Percentiles rank a stretch among this genome's conserved stretches.
Evolutionary conservation across 2,797 vertebrate species (phyloP).

Genomic region (Ptychadena robeensis): DNA sequence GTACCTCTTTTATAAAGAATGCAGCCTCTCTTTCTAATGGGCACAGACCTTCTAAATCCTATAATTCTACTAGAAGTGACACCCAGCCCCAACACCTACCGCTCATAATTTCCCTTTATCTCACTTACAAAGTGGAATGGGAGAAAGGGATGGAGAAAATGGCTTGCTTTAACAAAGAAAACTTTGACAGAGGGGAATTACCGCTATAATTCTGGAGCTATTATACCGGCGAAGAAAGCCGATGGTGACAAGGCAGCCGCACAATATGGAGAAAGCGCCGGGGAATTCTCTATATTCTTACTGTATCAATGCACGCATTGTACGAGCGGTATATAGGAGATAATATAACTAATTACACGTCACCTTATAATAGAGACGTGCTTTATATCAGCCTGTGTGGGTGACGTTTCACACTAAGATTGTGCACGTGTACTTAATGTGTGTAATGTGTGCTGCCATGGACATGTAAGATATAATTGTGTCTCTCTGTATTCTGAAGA

Average conservation of each 20-base stretch:
- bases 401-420: not conserved
- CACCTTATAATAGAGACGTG: constrained; percentile 1
- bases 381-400: not conserved
- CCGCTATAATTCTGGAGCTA: constrained; percentile 29
- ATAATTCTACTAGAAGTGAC: constrained; percentile 10
- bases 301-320: constrained; percentile 21
- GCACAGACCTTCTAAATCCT: constrained; percentile 15
- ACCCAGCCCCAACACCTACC: not conserved
- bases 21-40: not conserved
- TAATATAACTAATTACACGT: constrained; percentile 38
- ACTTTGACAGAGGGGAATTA: constrained; percentile 19
- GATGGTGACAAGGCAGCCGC: constrained; percentile 37
- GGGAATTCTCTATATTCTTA: not conserved
- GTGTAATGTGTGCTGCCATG: not conserved
- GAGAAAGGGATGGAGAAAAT: not conserved
- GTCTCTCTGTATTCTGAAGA: not conserved
- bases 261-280: constrained; percentile 21
- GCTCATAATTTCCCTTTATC: constrained; percentile 9
- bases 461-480: not conserved
- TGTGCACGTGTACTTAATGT: not conserved
- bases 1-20: constrained; percentile 8
- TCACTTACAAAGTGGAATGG: constrained; percentile 18
- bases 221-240: constrained; percentile 1
- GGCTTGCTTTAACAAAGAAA: constrained; percentile 28
- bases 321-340: constrained; percentile 14